Base-by-base conservation (phyloP, 2,797 vertebrate genomes). In the Adrianichthys oophorus region DNA sequence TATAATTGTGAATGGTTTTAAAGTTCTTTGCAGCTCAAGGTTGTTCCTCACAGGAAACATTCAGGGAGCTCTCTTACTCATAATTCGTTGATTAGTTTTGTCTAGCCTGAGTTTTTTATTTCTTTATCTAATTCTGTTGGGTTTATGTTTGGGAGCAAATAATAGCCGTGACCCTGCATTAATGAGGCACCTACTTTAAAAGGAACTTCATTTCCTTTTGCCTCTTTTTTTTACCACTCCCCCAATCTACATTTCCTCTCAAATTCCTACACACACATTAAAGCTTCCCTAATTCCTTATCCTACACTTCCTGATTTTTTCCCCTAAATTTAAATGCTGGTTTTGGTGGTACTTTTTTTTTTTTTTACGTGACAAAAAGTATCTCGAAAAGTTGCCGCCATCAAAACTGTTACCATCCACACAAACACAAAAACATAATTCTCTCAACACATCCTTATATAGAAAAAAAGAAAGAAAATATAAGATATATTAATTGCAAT, bases 81-180 rank as follows among this genome's bases (percentile, higher is more conserved):
- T 76, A 58, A 81, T 71, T 67, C 68, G 42, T 48, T 65, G 59
- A 77, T 59, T 57, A 49, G 70, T 52, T 74, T 62, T 64, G 62
- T 32, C 76, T 79, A 70, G 57, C 48, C 56, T 37, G 61, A 24
- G 61, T 62, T 70, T 72, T 68, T 54, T 47, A 0, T 65, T 0
- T 61, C 68, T 56, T 41, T 58, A 51, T 69, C 65, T 90, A 84
- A 86, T 84, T 91, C 82, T 86, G 59, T 74, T 57, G 91, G 87
- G 92, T 93, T 92, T 93, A 92, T 91, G 85, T 89, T 65, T 85
- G 89, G 82, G 82, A 88, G 89, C 91, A 93, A 93, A 94, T 94
- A 93, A 93, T 93, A 93, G 91, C 87, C 92, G 92, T 94, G 94
- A 91, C 87, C 81, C 87, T 80, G 92, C 93, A 92, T 95, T 95